Evolutionary conservation across 2,113 vertebrate genomes (phyloP).

Genomic region (Chloroceryle aenea): DNA sequence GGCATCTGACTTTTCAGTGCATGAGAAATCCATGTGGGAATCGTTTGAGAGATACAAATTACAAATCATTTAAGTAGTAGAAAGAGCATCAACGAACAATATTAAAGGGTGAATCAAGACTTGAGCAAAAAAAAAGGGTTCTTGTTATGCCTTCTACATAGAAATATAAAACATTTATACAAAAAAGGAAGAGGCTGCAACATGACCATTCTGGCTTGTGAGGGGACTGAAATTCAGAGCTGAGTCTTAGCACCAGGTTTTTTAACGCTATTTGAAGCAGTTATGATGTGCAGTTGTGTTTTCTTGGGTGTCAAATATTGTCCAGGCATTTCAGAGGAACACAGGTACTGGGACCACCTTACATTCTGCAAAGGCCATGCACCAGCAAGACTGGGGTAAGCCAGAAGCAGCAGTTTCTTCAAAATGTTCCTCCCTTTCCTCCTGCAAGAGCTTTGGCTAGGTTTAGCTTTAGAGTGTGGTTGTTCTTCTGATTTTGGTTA

Average conservation of each 20-base stretch:
- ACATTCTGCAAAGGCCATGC: neutral
- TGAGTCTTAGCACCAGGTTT: neutral
- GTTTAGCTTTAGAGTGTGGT: slow-evolving; percentile 29
- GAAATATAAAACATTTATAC: neutral
- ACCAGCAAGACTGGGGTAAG: neutral
- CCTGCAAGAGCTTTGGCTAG: neutral
- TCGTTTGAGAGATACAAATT: slow-evolving; percentile 59
- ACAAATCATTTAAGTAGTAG: slow-evolving; percentile 22
- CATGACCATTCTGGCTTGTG: neutral
- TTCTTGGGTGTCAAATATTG: rapidly evolving
- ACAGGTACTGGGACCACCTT: neutral
- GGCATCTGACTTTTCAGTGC: slow-evolving; percentile 60
- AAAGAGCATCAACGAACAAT: neutral
- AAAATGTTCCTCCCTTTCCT: neutral
- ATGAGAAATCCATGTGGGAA: slow-evolving; percentile 71
- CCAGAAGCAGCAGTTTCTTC: neutral
- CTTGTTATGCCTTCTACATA: neutral
- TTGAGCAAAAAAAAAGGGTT: neutral
- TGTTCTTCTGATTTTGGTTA: slow-evolving; percentile 60
- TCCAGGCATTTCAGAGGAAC: neutral
- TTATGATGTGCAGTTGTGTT: neutral
- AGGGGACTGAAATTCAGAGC: neutral
- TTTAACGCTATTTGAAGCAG: neutral
- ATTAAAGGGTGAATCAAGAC: slow-evolving; percentile 32
- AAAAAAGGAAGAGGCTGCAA: neutral